phyloP scores from a whole-genome alignment of 2,797 vertebrate species.

The Acomys russatus region DNA sequence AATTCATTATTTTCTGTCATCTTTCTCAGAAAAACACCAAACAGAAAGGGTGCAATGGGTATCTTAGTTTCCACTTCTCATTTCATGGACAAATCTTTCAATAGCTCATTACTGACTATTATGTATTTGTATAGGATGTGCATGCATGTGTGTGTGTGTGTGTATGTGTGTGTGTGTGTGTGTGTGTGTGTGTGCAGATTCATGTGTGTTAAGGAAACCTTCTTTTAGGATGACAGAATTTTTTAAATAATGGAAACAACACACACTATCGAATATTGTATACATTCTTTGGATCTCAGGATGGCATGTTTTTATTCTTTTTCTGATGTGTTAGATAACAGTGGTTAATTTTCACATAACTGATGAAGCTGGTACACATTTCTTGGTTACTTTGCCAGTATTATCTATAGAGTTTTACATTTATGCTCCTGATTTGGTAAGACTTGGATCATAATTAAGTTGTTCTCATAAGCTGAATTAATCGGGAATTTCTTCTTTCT shows the following conservation, averaged over 20 bases:
- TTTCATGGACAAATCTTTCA: background rate
- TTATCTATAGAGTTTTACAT: slow-evolving; percentile 18
- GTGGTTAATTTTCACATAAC: slow-evolving; percentile 34
- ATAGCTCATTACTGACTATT: background rate
- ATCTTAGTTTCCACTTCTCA: background rate
- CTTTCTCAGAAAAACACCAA: background rate
- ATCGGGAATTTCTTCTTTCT: background rate
- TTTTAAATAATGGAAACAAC: background rate
- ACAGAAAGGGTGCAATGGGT: background rate
- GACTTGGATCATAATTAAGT: slow-evolving; percentile 13
- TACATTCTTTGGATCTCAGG: slow-evolving; percentile 8
- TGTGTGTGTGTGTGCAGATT: background rate
- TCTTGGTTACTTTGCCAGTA: background rate
- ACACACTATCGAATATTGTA: background rate
- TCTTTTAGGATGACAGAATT: background rate
- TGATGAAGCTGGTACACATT: slow-evolving; percentile 16
- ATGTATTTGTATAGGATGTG: background rate
- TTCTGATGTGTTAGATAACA: slow-evolving; percentile 29
- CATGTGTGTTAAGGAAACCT: background rate
- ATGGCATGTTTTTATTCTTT: slow-evolving; percentile 18
- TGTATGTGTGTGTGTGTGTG: background rate
- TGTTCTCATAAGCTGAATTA: background rate
- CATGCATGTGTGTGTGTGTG: background rate
- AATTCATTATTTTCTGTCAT: slow-evolving; percentile 8
- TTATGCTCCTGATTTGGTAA: background rate